Percentiles rank a stretch among this genome's conserved stretches.
Evolutionary conservation across 2,888 invertebrate genomes (phyloP).

Genomic region (Leucoma salicis): DNA sequence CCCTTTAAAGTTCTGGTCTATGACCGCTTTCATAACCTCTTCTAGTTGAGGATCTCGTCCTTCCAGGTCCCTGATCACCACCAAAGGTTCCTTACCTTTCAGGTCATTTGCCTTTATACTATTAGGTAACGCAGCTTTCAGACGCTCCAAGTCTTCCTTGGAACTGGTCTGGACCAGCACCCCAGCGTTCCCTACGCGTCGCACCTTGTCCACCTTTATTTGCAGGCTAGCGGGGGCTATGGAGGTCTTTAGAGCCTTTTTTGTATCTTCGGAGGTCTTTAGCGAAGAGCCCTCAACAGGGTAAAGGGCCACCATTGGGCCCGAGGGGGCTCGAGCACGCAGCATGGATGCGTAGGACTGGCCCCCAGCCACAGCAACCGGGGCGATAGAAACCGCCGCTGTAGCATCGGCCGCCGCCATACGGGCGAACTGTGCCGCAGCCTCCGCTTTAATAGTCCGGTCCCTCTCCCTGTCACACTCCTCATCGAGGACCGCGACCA

Average conservation of each 20-base stretch:
- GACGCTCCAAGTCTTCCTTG: conserved; percentile 2
- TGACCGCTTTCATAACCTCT: background rate
- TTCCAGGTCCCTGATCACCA: background rate
- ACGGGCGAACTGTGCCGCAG: too few relatives aligned
- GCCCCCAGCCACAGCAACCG: too few relatives aligned
- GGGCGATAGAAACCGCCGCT: too few relatives aligned
- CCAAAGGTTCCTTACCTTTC: conserved; percentile 1
- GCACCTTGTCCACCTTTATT: background rate
- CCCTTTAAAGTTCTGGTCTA: background rate
- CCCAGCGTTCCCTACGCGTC: background rate
- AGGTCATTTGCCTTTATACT: conserved; percentile 7
- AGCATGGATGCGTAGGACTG: too few relatives aligned
- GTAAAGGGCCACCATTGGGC: too few relatives aligned
- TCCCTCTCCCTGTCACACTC: too few relatives aligned
- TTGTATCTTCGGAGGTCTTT: conserved; percentile 13
- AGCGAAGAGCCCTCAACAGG: too few relatives aligned
- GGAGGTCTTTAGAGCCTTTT: conserved; percentile 1
- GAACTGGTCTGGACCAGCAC: conserved; percentile 9
- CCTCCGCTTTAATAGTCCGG: too few relatives aligned
- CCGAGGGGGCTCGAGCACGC: too few relatives aligned
- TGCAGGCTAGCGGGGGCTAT: conserved; percentile 5
- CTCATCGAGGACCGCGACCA: too few relatives aligned
- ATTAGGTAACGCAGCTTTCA: conserved; percentile 1
- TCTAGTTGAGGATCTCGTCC: conserved; percentile 4
- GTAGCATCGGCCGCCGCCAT: too few relatives aligned